Percentiles rank a stretch among this genome's conserved stretches.
Evolutionary conservation across 2,888 invertebrate genomes (phyloP).

Genomic region (Phortica okadai): DNA sequence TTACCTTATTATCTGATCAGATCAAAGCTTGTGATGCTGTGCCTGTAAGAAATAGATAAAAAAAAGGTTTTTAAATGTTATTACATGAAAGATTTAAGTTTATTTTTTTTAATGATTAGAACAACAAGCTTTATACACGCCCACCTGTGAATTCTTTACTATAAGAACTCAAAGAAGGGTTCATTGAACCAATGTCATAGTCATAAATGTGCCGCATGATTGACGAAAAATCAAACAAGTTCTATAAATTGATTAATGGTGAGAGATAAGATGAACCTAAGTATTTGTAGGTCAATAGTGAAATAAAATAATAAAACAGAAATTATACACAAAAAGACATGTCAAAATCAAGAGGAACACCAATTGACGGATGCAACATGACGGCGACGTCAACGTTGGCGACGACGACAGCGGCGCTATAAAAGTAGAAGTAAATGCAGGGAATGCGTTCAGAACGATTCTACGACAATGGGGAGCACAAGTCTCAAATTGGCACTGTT

Average conservation of each 20-base stretch:
- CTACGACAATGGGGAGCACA: constrained; percentile 8
- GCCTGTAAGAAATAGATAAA: no score
- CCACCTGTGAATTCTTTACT: neutral
- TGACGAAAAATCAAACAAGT: neutral
- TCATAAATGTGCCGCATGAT: neutral
- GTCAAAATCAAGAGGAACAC: neutral
- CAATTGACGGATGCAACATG: constrained; percentile 2
- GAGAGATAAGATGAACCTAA: constrained; percentile 6
- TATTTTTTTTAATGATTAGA: neutral
- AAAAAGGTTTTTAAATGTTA: no score
- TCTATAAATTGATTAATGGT: constrained; percentile 9
- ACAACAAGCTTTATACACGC: neutral
- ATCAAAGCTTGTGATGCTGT: no score
- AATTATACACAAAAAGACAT: constrained; percentile 1
- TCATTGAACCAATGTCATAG: constrained; percentile 18
- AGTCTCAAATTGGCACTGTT: neutral
- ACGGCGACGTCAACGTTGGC: neutral
- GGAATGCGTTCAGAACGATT: constrained; percentile 21
- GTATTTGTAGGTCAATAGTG: neutral
- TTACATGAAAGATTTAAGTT: constrained; percentile 23
- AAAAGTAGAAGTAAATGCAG: constrained; percentile 14
- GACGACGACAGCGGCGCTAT: neutral
- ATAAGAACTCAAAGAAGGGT: neutral
- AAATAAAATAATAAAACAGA: constrained; percentile 16
- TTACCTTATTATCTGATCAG: no score